Evolutionary conservation across 2,888 invertebrate species (phyloP).

Genomic region (Deilephila elpenor): DNA sequence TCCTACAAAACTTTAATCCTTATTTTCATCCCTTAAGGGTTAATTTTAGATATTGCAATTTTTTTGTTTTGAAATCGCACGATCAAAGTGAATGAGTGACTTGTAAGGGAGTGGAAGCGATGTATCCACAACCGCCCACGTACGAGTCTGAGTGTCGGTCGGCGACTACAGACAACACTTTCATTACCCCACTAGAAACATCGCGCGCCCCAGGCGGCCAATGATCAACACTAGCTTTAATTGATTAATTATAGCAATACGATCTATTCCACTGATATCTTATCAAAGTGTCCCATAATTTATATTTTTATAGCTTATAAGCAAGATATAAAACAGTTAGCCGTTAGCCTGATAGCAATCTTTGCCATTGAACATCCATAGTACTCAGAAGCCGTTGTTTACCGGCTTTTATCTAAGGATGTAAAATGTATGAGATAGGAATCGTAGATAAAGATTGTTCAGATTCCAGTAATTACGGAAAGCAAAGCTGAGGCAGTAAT

Average conservation of each 20-base stretch:
- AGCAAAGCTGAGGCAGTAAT: too few species aligned
- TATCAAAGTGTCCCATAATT: neutral
- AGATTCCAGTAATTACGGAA: too few species aligned
- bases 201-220: conserved; percentile 36
- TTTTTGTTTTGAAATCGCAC: too few species aligned
- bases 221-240: conserved; percentile 44
- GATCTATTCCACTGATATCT: neutral
- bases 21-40: too few species aligned
- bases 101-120: neutral
- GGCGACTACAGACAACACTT: conserved; percentile 5
- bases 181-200: conserved; percentile 1
- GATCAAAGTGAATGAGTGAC: neutral
- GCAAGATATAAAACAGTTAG: neutral
- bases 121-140: neutral
- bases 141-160: neutral
- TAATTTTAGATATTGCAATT: too few species aligned
- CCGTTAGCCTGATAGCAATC: too few species aligned
- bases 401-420: too few species aligned
- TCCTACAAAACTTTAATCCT: too few species aligned
- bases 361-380: too few species aligned
- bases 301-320: neutral
- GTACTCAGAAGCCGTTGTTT: too few species aligned
- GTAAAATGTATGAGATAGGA: too few species aligned
- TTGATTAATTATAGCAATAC: conserved; percentile 36
- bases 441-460: too few species aligned